These are phyloP conservation scores for Zaprionus bogoriensis DNA, from an alignment of 2,888 invertebrate genomes.

Conservation along the genomic window DNA sequence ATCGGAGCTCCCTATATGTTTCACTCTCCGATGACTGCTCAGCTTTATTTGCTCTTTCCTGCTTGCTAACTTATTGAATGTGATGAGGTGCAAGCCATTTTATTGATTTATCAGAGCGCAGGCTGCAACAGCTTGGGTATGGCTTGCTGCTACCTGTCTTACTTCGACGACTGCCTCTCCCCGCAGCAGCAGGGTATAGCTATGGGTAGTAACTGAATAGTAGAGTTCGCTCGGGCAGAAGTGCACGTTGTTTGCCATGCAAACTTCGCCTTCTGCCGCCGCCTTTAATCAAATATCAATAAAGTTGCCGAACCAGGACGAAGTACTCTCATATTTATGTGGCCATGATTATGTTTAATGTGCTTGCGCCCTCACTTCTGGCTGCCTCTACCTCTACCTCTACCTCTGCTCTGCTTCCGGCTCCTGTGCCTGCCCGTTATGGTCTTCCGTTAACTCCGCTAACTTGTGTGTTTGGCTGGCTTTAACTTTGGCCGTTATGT, in stretches of 20 bases:
- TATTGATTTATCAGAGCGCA: conserved; percentile 40
- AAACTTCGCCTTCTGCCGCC: conserved; percentile 34
- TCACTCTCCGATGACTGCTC: too few relatives aligned
- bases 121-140: not conserved
- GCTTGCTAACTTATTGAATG: conserved; percentile 5
- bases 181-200: not conserved
- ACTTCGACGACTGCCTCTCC: not conserved
- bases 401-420: not conserved
- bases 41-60: too few relatives aligned
- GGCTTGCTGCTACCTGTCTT: not conserved
- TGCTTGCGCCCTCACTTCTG: conserved; percentile 8
- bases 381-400: too few relatives aligned
- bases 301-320: conserved; percentile 23
- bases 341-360: conserved; percentile 63
- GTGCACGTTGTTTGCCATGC: conserved; percentile 64
- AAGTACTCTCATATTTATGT: conserved; percentile 53
- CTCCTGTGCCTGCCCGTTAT: not conserved
- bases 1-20: too few relatives aligned
- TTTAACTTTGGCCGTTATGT: conserved; percentile 42
- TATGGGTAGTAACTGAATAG: not conserved
- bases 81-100: conserved; percentile 32
- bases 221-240: conserved; percentile 30
- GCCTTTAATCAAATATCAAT: conserved; percentile 66
- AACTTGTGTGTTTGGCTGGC: conserved; percentile 19
- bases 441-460: not conserved